Evolutionary conservation across 2,113 vertebrate species (phyloP), one percentile per base, ranked within the genome.

Genomic region (Tachycineta bicolor): DNA sequence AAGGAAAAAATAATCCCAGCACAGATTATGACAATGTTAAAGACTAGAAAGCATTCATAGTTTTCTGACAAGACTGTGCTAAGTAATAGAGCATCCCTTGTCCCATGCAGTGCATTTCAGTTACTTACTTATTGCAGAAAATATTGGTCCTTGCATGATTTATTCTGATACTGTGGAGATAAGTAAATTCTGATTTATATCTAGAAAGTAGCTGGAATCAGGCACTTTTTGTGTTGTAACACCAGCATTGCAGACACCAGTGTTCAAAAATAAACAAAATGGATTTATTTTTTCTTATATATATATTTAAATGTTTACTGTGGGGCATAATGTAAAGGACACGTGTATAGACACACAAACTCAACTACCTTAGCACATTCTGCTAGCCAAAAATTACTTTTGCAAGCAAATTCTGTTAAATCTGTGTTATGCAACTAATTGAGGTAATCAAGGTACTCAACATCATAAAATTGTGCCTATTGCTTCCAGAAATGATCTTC

Each of bases 401-500:
- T 82, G 21, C 18, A 77, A 83, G 52, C 43, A 83, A 90, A 77
- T 91, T 91, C 47, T 78, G 63, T 83, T 62, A 76, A 83, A 95
- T 60, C 49, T 39, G 68, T 83, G 80, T 83, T 82, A 82, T 93
- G 47, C 33, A 84, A 85, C 47, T 96, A 95, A 96, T 93, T 90
- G 92, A 93, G 46, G 70, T 91, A 95, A 96, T 96, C 93, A 94
- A 90, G 82, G 52, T 92, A 84, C 55, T 96, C 70, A 34, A 49
- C 63, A 71, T 94, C 52, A 75, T 87, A 64, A 95, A 96, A 94
- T 65, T 71, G 41, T 92, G 58, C 73, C 89, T 94, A 59, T 85
- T 95, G 76, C 87, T 90, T 94, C 78, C 84, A 94, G 73, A 95
- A 95, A 77, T 71, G 52, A 94, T 91, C 58, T 94, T 89, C 69